Evolutionary conservation across 2,113 vertebrate species (phyloP), one percentile per base, ranked within the genome.

Genomic region (Salvelinus fontinalis): DNA sequence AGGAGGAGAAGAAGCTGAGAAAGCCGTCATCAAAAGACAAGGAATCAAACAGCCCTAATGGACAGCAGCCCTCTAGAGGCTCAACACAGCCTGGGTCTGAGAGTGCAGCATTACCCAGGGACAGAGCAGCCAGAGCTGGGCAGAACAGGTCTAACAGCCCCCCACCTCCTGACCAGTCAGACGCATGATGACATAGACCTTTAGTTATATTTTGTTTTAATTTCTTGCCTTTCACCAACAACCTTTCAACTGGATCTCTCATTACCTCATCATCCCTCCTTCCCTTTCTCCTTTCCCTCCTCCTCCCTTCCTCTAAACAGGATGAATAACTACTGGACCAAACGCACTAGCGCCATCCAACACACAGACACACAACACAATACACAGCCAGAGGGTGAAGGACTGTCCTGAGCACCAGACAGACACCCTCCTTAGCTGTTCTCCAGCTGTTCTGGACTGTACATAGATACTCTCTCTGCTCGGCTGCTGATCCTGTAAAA

Each of bases 141-240:
- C 86, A 77, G 34, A 79, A 71, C 74, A 78, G 84, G 60, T 85
- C 85, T 90, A 98, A 97, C 0, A 95, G 96, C 78, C 95, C 91
- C 0, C 92, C 84, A 71, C 93, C 93, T 71, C 93, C 89, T 0
- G 95, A 97, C 95, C 95, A 96, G 96, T 92, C 95, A 95, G 96
- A 95, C 92, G 97, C 90, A 67, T 93, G 93, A 93, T 92, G 81
- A 80, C 81, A 70, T 86, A 80, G 94, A 87, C 75, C 59, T 81
- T 75, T 39, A 9, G 39, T 89, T 86, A 34, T 34, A 34, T 34
- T 34, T 34, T 34, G 34, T 81, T 74, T 82, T 78, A 72, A 75
- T 78, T 71, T 85, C 76, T 78, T 69, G 79, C 85, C 84, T 86
- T 87, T 80, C 48, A 84, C 71, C 74, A 74, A 49, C 59, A 64